Evolutionary conservation across 2,888 invertebrate species (phyloP).

Genomic region (Ferdinandea cuprea): DNA sequence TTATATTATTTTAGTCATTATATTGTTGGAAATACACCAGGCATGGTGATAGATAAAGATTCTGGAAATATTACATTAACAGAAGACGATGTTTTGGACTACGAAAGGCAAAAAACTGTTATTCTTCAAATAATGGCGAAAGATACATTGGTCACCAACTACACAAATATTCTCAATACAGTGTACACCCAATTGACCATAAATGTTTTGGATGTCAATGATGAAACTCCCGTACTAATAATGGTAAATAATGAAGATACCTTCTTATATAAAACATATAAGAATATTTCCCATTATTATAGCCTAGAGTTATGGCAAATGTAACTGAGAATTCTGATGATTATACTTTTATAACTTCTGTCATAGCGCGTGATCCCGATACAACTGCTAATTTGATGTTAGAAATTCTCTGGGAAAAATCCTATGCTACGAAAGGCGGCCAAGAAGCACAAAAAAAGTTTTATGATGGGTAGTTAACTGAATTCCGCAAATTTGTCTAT

Average conservation of each 20-base stretch:
- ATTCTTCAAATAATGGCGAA: conserved; percentile 84
- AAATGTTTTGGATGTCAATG: conserved; percentile 88
- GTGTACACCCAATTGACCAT: conserved; percentile 85
- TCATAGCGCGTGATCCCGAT: conserved; percentile 86
- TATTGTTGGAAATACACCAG: conserved; percentile 83
- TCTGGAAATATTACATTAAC: conserved; percentile 86
- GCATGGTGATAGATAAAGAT: conserved; percentile 84
- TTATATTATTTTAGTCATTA: conserved; percentile 83
- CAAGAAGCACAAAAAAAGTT: conserved; percentile 66
- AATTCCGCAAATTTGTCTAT: neutral
- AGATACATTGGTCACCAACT: conserved; percentile 82
- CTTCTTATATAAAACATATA: neutral
- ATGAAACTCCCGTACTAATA: conserved; percentile 87
- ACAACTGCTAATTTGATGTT: conserved; percentile 85
- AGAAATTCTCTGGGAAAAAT: conserved; percentile 85
- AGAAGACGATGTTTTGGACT: conserved; percentile 85
- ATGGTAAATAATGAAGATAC: conserved; percentile 83
- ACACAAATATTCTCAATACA: conserved; percentile 70
- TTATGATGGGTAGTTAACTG: conserved; percentile 60
- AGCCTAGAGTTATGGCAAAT: conserved; percentile 84
- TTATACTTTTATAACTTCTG: conserved; percentile 81
- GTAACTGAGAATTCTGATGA: conserved; percentile 85
- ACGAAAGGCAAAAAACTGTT: conserved; percentile 85
- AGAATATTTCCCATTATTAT: conserved; percentile 29
- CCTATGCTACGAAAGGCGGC: conserved; percentile 86